Base-by-base conservation (phyloP, 2,797 vertebrate species). In the Tiaroga cobitis region DNA sequence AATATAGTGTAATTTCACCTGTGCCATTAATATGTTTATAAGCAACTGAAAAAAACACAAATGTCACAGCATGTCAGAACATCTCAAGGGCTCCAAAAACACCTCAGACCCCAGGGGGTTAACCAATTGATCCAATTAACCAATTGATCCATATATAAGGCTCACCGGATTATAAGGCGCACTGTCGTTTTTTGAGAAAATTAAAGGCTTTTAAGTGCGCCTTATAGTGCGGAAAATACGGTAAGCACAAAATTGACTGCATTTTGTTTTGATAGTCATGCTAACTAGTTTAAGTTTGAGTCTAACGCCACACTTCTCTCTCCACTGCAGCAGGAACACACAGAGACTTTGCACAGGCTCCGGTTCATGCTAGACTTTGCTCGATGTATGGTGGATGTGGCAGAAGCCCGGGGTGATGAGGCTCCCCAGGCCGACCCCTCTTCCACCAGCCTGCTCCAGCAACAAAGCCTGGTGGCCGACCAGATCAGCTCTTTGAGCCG, bases 401-500 rank as follows among this genome's bases (percentile, higher is more conserved):
- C 97, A 0, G 90, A 93, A 65, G 88, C 95, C 1, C 96, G 96
- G 83, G 96, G 96, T 19, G 94, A 89, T 0, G 87, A 92, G 59
- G 85, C 89, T 8, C 96, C 95, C 87, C 92, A 86, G 78, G 77
- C 8, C 0, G 91, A 94, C 24, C 84, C 85, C 26, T 93, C 94
- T 34, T 90, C 90, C 1, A 84, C 90, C 61, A 94, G 94, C 83
- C 91, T 93, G 91, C 94, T 94, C 75, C 96, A 97, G 88, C 97
- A 98, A 91, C 97, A 98, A 93, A 99, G 96, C 0, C 84, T 97
- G 86, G 97, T 99, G 90, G 95, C 97, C 0, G 98, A 99, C 95
- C 98, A 99, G 95, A 99, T 99, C 93, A 99, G 98, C 92, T 97
- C 96, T 0, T 95, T 99, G 84, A 99, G 98, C 94, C 91, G 95